Percentiles rank a stretch among this genome's conserved stretches.
Conservation (phyloP, 92 coral and sea anemone genomes). For the Diadumene lineata region DNA sequence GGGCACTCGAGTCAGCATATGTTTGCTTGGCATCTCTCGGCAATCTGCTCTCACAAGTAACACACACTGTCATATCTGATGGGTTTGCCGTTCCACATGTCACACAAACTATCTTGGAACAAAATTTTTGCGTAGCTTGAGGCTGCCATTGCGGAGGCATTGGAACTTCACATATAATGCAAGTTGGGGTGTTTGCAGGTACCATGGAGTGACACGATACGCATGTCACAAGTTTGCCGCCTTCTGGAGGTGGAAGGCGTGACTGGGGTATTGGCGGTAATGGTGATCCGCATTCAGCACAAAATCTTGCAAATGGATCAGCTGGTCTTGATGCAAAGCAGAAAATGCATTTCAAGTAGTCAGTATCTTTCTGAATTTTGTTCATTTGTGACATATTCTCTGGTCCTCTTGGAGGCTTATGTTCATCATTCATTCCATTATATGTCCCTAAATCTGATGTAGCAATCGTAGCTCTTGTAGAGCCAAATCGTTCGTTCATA, state of each 20-base stretch:
- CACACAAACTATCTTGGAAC: constrained; percentile 80
- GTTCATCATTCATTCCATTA: constrained; percentile 49
- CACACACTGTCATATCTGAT: constrained; percentile 80
- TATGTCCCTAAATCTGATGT: constrained; percentile 50
- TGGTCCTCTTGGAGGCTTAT: constrained; percentile 43
- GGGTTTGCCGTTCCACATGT: constrained; percentile 96
- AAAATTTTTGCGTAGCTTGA: constrained; percentile 76
- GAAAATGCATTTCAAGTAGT: constrained; percentile 84
- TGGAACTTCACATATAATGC: constrained; percentile 92
- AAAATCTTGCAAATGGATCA: constrained; percentile 95
- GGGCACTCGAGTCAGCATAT: constrained; percentile 77
- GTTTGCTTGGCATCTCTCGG: constrained; percentile 89
- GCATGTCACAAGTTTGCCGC: constrained; percentile 94
- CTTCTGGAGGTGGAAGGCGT: constrained; percentile 92
- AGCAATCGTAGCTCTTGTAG: constrained; percentile 66
- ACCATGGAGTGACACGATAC: constrained; percentile 96
- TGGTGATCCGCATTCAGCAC: constrained; percentile 95
- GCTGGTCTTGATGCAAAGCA: constrained; percentile 97
- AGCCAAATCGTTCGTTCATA: constrained; percentile 76
- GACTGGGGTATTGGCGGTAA: constrained; percentile 80
- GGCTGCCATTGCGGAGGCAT: constrained; percentile 95
- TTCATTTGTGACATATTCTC: constrained; percentile 62
- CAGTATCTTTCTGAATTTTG: constrained; percentile 77
- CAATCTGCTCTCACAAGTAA: constrained; percentile 84
- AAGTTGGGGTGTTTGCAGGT: constrained; percentile 85